Conservation (phyloP, 2,113 vertebrate genomes). For the Candoia aspera region DNA sequence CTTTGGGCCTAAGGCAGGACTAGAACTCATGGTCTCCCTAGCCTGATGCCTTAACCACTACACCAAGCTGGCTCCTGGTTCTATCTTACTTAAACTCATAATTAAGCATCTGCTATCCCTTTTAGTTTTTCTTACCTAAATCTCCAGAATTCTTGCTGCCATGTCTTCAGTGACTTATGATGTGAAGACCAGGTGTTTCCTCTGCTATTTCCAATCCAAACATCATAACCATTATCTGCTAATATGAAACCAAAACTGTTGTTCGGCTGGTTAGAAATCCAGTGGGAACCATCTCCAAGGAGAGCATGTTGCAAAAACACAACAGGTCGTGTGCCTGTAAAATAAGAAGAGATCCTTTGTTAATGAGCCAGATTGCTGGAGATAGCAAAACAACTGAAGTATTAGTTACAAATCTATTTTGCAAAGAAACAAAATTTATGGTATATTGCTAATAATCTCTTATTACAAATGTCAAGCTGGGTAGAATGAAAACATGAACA, state of each 20-base stretch:
- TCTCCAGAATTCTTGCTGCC: constrained; percentile 82
- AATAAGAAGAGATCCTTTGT: not conserved
- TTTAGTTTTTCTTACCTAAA: constrained; percentile 78
- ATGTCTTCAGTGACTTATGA: constrained; percentile 72
- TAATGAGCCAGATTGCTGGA: not conserved
- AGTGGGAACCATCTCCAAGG: constrained; percentile 85
- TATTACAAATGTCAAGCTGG: not conserved
- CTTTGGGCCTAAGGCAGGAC: not conserved
- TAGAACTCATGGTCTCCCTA: not conserved
- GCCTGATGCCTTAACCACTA: not conserved
- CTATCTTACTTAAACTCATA: not conserved
- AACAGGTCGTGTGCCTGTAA: constrained; percentile 72
- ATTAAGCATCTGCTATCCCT: not conserved
- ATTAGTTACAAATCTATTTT: not conserved
- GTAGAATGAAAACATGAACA: not conserved
- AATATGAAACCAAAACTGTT: constrained; percentile 85
- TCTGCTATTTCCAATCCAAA: constrained; percentile 90
- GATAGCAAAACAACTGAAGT: not conserved
- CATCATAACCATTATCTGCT: constrained; percentile 85
- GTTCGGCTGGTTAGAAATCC: constrained; percentile 84
- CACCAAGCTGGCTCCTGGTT: not conserved
- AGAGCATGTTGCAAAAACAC: constrained; percentile 85
- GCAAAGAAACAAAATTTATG: not conserved
- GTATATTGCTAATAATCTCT: not conserved
- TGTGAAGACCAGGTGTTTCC: constrained; percentile 89